phyloP scores from a whole-genome alignment of 2,888 invertebrate genomes.

The Eutolmus rufibarbis region DNA sequence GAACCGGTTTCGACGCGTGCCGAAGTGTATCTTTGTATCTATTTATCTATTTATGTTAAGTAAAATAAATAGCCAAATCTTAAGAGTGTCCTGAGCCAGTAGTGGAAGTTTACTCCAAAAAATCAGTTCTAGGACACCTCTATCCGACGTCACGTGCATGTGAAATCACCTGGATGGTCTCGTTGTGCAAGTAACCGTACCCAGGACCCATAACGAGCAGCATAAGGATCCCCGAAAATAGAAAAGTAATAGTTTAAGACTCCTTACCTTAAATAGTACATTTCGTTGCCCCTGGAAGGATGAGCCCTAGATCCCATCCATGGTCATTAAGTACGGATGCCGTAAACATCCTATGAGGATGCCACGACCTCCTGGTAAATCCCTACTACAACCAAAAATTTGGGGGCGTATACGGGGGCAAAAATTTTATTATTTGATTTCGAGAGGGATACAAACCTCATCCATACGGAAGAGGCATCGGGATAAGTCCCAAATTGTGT shows the following conservation, averaged over 20 bases:
- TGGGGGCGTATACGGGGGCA: not conserved
- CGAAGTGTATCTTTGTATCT: not conserved
- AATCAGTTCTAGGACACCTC: not conserved
- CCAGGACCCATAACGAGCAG: conserved; percentile 3
- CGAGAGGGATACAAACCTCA: not conserved
- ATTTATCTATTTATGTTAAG: not conserved
- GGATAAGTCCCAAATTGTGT: not conserved
- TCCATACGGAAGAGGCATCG: not conserved
- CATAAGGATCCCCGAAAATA: conserved; percentile 33
- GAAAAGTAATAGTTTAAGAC: conserved; percentile 23
- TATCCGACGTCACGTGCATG: conserved; percentile 4
- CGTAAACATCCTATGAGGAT: not conserved
- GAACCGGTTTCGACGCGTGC: not conserved
- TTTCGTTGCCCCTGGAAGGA: not conserved
- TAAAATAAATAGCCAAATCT: not conserved
- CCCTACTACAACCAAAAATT: not conserved
- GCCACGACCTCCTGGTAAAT: not conserved
- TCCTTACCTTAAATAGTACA: not conserved
- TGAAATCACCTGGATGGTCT: conserved; percentile 16
- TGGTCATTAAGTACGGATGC: not conserved
- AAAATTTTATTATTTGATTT: not conserved
- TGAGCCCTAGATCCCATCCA: not conserved
- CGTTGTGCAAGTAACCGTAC: conserved; percentile 1
- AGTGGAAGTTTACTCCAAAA: not conserved
- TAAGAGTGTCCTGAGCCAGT: not conserved